Evolutionary conservation across 1,140 invertebrate species (phyloP).

Genomic region (Hycleus phaleratus): DNA sequence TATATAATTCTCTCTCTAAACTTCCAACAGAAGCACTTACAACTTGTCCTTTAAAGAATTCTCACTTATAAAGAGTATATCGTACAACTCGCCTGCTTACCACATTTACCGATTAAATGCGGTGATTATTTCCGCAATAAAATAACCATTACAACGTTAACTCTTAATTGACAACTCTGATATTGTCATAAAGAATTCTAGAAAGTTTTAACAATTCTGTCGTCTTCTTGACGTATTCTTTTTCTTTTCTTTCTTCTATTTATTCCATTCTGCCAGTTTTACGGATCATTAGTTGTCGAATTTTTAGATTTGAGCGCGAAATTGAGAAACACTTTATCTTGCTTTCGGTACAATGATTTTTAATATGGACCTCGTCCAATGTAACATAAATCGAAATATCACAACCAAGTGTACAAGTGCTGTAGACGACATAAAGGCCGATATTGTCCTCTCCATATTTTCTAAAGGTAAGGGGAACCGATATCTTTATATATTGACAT

Average conservation of each 20-base stretch:
- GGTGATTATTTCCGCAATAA: conserved; percentile 9
- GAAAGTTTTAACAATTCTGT: neutral
- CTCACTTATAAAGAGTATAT: too few relatives aligned
- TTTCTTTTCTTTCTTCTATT: too few relatives aligned
- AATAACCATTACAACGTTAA: conserved; percentile 1
- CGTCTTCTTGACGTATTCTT: too few relatives aligned
- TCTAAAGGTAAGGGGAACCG: too few relatives aligned
- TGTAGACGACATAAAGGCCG: conserved; percentile 15
- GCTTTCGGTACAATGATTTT: conserved; percentile 27
- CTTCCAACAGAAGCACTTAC: too few relatives aligned
- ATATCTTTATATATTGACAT: too few relatives aligned
- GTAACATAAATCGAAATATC: conserved; percentile 20
- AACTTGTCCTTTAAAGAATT: too few relatives aligned
- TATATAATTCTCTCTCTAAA: too few relatives aligned
- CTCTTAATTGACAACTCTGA: conserved; percentile 14
- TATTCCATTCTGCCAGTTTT: conserved; percentile 11
- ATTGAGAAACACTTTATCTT: conserved; percentile 32
- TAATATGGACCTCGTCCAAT: conserved; percentile 25
- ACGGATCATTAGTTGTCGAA: conserved; percentile 26
- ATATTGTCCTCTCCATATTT: neutral
- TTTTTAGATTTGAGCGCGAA: conserved; percentile 28
- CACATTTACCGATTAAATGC: neutral
- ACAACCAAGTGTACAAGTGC: conserved; percentile 1
- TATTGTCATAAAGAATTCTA: conserved; percentile 17
- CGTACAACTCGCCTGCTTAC: too few relatives aligned